phyloP scores from a whole-genome alignment of 2,888 invertebrate genomes.

The Adineta ricciae region DNA sequence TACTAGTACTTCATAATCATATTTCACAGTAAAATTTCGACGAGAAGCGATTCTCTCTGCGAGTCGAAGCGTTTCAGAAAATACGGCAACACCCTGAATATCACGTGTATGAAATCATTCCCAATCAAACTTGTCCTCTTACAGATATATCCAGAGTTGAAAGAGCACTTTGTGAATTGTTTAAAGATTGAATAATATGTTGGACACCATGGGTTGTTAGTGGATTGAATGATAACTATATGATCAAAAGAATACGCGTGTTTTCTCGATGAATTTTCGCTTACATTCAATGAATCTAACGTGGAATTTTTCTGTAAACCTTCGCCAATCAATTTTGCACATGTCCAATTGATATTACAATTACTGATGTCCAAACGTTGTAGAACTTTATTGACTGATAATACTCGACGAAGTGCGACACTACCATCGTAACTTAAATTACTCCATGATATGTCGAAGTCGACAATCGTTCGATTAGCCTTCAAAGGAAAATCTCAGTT shows the following conservation, averaged over 20 bases:
- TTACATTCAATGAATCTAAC: not conserved
- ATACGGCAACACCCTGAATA: not conserved
- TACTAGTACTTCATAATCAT: not conserved
- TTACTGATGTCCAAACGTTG: not conserved
- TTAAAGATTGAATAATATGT: not conserved
- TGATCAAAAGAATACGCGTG: too few relatives aligned
- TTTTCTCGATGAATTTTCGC: not conserved
- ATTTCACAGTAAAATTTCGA: not conserved
- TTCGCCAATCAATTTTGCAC: not conserved
- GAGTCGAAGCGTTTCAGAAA: not conserved
- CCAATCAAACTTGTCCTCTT: not conserved
- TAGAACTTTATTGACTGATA: not conserved
- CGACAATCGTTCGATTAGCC: not conserved
- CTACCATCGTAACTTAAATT: not conserved
- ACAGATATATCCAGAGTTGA: not conserved
- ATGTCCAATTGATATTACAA: not conserved
- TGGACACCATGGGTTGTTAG: conserved; percentile 13
- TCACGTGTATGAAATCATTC: not conserved
- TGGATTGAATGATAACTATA: not conserved
- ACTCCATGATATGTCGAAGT: conserved; percentile 4
- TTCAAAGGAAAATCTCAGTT: not conserved
- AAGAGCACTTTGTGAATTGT: not conserved
- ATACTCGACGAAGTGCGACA: conserved; percentile 4
- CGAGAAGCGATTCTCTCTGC: not conserved
- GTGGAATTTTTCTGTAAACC: not conserved